Base-by-base conservation (phyloP, 2,797 vertebrate species). In the Myripristis murdjan region DNA sequence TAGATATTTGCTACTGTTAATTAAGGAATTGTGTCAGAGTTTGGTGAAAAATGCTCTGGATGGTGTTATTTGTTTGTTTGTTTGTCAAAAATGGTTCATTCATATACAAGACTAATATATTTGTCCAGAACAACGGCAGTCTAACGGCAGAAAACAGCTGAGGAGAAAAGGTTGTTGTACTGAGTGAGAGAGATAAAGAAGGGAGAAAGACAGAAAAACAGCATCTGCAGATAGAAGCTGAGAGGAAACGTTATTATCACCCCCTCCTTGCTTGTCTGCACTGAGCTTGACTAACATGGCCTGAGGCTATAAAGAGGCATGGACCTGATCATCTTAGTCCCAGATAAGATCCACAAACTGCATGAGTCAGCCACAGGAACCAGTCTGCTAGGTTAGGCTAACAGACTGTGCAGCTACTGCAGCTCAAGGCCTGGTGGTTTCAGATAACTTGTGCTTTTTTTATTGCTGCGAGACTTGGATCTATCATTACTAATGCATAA, bases 321-420 rank as follows among this genome's bases (percentile, higher is more conserved):
- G 12, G 14, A 28, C 28, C 39, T 44, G 20, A 70, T 63, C 48
- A 41, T 49, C 14, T 20, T 15, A 51, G 12, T 24, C 23, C 12
- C 22, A 51, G 44, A 70, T 68, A 68, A 73, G 41, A 59, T 7
- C 11, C 15, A 63, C 18, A 59, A 24, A 28, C 11, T 44, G 26
- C 37, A 11, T 4, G 5, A 28, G 48, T 63, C 70, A 28, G 57
- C 61, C 68, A 12, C 44, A 75, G 37, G 56, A 22, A 53, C 46
- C 37, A 4, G 57, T 23, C 22, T 31, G 23, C 49, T 54, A 1
- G 47, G 11, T 22, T 41, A 49, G 20, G 11, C 47, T 49, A 8
- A 48, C 47, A 24, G 28, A 11, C 33, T 35, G 33, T 35, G 14
- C 39, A 41, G 39, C 60, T 41, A 8, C 22, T 26, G 28, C 7